A percentile compares a stretch with the other conserved stretches of the same genome.
These are phyloP conservation scores for Coluber constrictor DNA, from an alignment of 2,797 vertebrate genomes.

Conservation along the genomic window DNA sequence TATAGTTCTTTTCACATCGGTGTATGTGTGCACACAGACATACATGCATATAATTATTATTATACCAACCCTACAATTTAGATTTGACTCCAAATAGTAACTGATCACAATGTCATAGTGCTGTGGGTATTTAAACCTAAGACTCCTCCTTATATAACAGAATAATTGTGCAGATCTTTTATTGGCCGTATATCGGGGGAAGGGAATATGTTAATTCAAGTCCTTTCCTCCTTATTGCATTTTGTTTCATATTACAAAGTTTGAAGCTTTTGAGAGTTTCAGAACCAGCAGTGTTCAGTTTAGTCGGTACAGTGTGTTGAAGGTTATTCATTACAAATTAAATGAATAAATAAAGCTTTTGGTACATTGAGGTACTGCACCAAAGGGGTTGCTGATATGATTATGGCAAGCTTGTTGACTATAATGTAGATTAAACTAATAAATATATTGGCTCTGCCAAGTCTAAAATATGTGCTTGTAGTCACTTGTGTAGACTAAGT, in stretches of 20 bases:
- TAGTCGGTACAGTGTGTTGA: neutral
- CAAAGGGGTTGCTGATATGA: neutral
- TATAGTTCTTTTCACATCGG: neutral
- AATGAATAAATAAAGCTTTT: neutral
- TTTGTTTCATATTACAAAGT: neutral
- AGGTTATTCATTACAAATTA: neutral
- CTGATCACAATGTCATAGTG: neutral
- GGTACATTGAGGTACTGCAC: neutral
- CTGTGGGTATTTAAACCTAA: neutral
- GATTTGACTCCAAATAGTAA: neutral
- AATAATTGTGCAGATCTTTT: neutral
- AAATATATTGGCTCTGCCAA: neutral
- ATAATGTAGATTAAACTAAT: neutral
- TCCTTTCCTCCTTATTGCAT: neutral
- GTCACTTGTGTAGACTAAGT: neutral
- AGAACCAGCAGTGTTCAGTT: neutral
- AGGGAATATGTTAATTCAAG: neutral
- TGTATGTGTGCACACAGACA: neutral
- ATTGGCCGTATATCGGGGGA: neutral
- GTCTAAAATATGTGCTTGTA: neutral
- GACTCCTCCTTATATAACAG: neutral
- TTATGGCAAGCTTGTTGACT: neutral
- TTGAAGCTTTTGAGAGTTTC: neutral
- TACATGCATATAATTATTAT: neutral
- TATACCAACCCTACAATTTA: neutral